Percentiles rank a stretch among this genome's conserved stretches.
These are phyloP conservation scores for Luperina nickerlii DNA, from an alignment of 2,888 invertebrate species.

Conservation along the genomic window DNA sequence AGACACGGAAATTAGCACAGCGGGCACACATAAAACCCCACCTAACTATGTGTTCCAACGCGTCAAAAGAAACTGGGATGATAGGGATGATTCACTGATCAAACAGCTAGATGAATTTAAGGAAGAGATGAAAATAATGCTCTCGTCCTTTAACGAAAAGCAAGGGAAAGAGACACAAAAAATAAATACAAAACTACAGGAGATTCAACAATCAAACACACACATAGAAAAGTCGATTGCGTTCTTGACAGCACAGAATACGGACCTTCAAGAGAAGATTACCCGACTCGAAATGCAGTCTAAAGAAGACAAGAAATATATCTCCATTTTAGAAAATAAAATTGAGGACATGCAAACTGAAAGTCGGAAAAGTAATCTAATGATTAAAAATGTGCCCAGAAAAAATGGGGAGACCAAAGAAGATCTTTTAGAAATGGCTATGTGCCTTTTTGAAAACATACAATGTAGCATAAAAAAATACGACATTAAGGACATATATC, in stretches of 20 bases:
- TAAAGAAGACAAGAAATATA: background rate
- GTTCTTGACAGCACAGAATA: no score
- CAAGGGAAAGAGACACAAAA: background rate
- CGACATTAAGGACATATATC: conserved; percentile 2
- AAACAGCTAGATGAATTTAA: conserved; percentile 3
- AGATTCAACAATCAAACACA: no score
- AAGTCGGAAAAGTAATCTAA: no score
- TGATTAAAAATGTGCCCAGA: conserved; percentile 2
- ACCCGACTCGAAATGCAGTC: no score
- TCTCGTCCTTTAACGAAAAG: background rate
- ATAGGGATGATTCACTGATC: background rate
- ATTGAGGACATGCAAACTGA: background rate
- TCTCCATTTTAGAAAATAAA: conserved; percentile 10
- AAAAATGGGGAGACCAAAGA: conserved; percentile 2
- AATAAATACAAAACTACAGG: no score
- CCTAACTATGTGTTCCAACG: background rate
- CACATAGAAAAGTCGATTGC: no score
- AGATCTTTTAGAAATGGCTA: conserved; percentile 2
- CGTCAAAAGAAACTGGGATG: background rate
- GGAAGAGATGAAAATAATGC: conserved; percentile 1
- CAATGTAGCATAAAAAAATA: background rate
- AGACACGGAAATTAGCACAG: conserved; percentile 1
- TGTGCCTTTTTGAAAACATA: background rate
- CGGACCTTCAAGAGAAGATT: no score
- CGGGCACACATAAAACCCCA: background rate